Evolutionary conservation across 2,797 vertebrate species (phyloP).

Genomic region (Sebastes miniatus): DNA sequence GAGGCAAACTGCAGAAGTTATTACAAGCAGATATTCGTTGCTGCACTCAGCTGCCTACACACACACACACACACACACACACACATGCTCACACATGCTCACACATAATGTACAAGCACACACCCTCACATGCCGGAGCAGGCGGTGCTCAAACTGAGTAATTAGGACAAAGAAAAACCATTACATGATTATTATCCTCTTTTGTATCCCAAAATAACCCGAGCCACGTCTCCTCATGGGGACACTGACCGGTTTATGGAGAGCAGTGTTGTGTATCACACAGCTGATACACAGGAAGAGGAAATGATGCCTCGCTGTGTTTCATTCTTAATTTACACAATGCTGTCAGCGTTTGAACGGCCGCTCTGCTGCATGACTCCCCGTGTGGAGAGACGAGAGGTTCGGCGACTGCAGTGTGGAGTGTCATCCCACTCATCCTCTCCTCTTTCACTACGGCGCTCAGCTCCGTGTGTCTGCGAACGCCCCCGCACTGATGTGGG

Average conservation of each 20-base stretch:
- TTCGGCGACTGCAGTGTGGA: conserved; percentile 22
- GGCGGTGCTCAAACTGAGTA: conserved; percentile 3
- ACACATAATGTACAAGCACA: background rate
- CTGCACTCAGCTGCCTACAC: background rate
- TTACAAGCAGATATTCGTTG: no score
- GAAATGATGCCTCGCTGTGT: conserved; percentile 8
- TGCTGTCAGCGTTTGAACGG: conserved; percentile 19
- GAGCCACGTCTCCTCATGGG: background rate
- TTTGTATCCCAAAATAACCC: conserved; percentile 17
- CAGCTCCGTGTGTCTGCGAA: conserved; percentile 36
- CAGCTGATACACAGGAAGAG: conserved; percentile 33
- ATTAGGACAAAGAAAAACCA: conserved; percentile 4
- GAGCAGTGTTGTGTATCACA: background rate
- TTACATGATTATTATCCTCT: conserved; percentile 13
- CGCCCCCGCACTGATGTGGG: conserved; percentile 64
- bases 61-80: background rate
- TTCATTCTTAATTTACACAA: conserved; percentile 12
- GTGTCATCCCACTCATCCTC: conserved; percentile 43
- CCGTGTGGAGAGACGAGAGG: background rate
- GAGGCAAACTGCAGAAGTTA: no score
- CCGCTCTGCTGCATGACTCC: conserved; percentile 23
- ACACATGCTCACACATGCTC: background rate
- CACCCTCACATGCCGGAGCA: conserved; percentile 9
- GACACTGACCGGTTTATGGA: conserved; percentile 1
- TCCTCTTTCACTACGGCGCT: conserved; percentile 15